Percentiles rank a stretch among this genome's conserved stretches.
Evolutionary conservation across 2,888 invertebrate species (phyloP).

Genomic region (Mesorhabditis belari): DNA sequence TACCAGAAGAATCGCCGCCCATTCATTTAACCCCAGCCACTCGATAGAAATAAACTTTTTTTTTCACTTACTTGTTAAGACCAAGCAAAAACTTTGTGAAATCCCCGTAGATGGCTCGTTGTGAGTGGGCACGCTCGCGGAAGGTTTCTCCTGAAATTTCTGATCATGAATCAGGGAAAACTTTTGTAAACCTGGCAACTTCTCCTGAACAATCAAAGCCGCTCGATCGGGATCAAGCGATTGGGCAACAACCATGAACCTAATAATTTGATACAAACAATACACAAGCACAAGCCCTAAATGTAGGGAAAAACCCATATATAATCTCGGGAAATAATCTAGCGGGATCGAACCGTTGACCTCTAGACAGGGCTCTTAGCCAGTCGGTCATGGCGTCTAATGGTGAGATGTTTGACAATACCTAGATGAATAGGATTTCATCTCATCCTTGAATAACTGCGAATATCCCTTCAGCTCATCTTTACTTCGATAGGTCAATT

Average conservation of each 20-base stretch:
- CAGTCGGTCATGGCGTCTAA: too few relatives aligned
- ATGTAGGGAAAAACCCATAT: too few relatives aligned
- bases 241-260: slow-evolving; percentile 12
- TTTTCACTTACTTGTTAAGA: not conserved
- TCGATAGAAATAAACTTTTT: too few relatives aligned
- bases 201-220: not conserved
- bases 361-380: too few relatives aligned
- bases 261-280: slow-evolving; percentile 1
- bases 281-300: too few relatives aligned
- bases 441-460: slow-evolving; percentile 35
- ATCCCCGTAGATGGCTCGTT: too few relatives aligned
- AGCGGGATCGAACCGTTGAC: too few relatives aligned
- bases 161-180: not conserved
- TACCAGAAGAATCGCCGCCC: too few relatives aligned
- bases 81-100: not conserved
- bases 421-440: slow-evolving; percentile 40
- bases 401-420: slow-evolving; percentile 1
- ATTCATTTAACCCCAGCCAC: too few relatives aligned
- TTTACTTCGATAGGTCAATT: slow-evolving; percentile 28
- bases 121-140: not conserved
- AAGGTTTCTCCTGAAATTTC: not conserved
- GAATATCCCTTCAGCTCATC: too few relatives aligned
- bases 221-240: not conserved
- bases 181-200: not conserved
- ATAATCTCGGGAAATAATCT: too few relatives aligned